Conservation (phyloP, 2,888 invertebrate species). For the Alsophila aescularia region DNA sequence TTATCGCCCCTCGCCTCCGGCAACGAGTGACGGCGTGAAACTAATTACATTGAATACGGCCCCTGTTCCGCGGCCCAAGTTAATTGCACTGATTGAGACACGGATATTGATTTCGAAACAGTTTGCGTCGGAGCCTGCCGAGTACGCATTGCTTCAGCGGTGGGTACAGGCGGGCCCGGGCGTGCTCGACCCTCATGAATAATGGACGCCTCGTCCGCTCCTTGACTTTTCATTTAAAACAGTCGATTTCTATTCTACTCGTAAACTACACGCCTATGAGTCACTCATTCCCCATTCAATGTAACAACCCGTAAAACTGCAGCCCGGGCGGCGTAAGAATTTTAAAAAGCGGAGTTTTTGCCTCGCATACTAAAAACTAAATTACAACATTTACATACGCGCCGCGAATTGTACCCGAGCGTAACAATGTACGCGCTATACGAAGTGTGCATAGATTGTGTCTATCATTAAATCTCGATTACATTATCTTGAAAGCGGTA, state of each 20-base stretch:
- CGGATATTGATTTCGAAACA: slow-evolving; percentile 81
- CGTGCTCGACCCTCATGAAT: slow-evolving; percentile 76
- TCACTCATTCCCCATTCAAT: slow-evolving; percentile 81
- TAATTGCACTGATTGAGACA: slow-evolving; percentile 83
- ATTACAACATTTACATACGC: slow-evolving; percentile 33
- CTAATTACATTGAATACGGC: slow-evolving; percentile 75
- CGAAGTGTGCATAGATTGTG: slow-evolving; percentile 52
- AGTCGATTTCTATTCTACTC: slow-evolving; percentile 82
- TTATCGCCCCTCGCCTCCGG: slow-evolving; percentile 58
- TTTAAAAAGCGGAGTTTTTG: slow-evolving; percentile 67
- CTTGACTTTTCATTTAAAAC: slow-evolving; percentile 82
- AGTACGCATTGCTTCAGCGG: slow-evolving; percentile 10
- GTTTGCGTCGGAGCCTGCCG: slow-evolving; percentile 56
- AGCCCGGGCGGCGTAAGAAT: slow-evolving; percentile 69
- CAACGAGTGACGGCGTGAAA: slow-evolving; percentile 64
- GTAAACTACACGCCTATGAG: slow-evolving; percentile 79
- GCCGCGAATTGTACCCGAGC: slow-evolving; percentile 19
- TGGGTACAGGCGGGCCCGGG: slow-evolving; percentile 31
- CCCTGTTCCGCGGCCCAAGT: slow-evolving; percentile 64
- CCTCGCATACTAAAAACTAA: slow-evolving; percentile 58
- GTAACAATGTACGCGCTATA: slow-evolving; percentile 14
- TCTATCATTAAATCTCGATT: slow-evolving; percentile 73
- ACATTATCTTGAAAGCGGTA: slow-evolving; percentile 76
- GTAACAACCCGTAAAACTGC: slow-evolving; percentile 81
- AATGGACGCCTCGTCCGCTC: slow-evolving; percentile 78